Evolutionary conservation across 30 jellyfish, hydroid and myxozoan species (phyloP).

Genomic region (Turritopsis dohrnii): DNA sequence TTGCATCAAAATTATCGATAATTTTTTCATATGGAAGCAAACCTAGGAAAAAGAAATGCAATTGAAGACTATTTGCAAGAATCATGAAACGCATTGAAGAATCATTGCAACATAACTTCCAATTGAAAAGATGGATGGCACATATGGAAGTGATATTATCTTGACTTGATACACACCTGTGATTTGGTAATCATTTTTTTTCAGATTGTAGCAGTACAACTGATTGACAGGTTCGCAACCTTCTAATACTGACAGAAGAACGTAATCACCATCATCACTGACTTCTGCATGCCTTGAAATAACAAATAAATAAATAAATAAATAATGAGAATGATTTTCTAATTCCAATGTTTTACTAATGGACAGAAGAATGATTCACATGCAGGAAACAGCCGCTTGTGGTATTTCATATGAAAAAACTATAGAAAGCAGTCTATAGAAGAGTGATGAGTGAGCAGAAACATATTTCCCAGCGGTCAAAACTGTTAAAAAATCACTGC

Average conservation of each 20-base stretch:
- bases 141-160: neutral
- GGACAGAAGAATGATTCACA: no score
- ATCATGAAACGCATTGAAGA: neutral
- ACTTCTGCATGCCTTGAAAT: constrained; percentile 68
- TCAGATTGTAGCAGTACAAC: constrained; percentile 53
- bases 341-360: neutral
- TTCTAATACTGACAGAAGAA: constrained; percentile 46
- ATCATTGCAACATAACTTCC: neutral
- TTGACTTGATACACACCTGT: constrained; percentile 37
- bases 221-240: constrained; percentile 94
- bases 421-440: no score
- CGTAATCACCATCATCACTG: constrained; percentile 76
- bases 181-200: constrained; percentile 37
- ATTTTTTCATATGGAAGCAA: constrained; percentile 43
- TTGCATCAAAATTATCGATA: constrained; percentile 81
- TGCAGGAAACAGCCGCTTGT: no score
- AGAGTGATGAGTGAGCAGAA: no score
- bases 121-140: neutral
- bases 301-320: neutral
- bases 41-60: constrained; percentile 26
- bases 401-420: no score
- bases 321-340: neutral
- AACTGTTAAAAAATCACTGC: no score
- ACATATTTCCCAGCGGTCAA: no score
- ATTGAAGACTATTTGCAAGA: neutral